Conservation (phyloP, 2,797 vertebrate genomes). For the Cuniculus paca region DNA sequence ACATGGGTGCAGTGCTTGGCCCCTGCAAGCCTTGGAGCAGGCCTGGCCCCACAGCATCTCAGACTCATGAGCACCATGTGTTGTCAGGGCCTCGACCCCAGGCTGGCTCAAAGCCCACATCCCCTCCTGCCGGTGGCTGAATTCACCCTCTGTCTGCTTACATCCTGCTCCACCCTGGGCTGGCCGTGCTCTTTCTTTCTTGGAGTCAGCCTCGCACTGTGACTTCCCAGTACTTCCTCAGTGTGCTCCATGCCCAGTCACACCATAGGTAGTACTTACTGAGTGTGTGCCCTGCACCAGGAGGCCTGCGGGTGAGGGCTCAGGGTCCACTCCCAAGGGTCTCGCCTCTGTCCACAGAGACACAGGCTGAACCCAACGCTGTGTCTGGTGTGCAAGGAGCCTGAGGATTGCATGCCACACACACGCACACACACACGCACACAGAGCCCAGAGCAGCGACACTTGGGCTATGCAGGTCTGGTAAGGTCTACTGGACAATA, state of each 20-base stretch:
- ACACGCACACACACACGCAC: too few relatives aligned
- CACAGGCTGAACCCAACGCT: background rate
- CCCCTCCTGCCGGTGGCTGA: background rate
- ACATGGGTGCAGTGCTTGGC: too few relatives aligned
- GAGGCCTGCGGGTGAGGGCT: background rate
- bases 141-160: background rate
- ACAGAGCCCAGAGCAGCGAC: background rate
- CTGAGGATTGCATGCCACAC: background rate
- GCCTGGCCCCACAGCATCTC: background rate
- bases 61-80: accelerated
- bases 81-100: background rate
- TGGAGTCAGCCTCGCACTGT: background rate
- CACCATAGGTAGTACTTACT: background rate
- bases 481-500: background rate
- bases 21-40: accelerated
- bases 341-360: background rate
- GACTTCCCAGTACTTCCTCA: background rate
- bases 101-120: background rate
- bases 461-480: background rate
- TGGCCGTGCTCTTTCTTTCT: background rate
- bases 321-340: background rate
- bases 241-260: background rate
- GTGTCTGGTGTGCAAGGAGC: background rate
- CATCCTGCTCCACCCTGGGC: background rate
- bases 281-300: accelerated